phyloP scores from a whole-genome alignment of 2,113 vertebrate genomes.

The Epinephelus moara region DNA sequence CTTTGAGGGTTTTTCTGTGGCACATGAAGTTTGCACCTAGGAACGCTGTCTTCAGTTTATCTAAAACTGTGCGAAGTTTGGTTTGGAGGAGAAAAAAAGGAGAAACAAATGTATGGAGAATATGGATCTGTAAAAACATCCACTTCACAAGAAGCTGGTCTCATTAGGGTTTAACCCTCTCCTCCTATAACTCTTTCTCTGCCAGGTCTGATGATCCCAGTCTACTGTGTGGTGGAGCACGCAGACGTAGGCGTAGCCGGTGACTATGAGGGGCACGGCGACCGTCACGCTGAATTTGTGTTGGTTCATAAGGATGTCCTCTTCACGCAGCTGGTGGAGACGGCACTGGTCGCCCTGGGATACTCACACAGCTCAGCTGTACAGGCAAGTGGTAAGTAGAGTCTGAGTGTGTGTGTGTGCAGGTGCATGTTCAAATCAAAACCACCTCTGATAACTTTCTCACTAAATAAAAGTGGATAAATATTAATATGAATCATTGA shows the following conservation, averaged over 20 bases:
- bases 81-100: too few species aligned
- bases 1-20: too few species aligned
- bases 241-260: slow-evolving; percentile 87
- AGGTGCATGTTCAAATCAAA: not conserved
- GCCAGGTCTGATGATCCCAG: slow-evolving; percentile 95
- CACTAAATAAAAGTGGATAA: not conserved
- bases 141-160: not conserved
- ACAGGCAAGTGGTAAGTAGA: slow-evolving; percentile 91
- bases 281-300: slow-evolving; percentile 96
- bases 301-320: slow-evolving; percentile 96
- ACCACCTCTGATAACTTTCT: not conserved
- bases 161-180: not conserved
- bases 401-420: not conserved
- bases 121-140: too few species aligned
- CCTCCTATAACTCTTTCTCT: not conserved
- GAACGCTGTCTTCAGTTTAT: not conserved
- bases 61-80: too few species aligned
- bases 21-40: too few species aligned
- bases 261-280: slow-evolving; percentile 90
- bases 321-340: slow-evolving; percentile 98
- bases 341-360: slow-evolving; percentile 93
- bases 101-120: too few species aligned
- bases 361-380: slow-evolving; percentile 97
- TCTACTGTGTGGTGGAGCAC: slow-evolving; percentile 98
- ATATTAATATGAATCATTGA: not conserved